Conservation (phyloP, 2,113 vertebrate genomes). For the Parotia lawesii region DNA sequence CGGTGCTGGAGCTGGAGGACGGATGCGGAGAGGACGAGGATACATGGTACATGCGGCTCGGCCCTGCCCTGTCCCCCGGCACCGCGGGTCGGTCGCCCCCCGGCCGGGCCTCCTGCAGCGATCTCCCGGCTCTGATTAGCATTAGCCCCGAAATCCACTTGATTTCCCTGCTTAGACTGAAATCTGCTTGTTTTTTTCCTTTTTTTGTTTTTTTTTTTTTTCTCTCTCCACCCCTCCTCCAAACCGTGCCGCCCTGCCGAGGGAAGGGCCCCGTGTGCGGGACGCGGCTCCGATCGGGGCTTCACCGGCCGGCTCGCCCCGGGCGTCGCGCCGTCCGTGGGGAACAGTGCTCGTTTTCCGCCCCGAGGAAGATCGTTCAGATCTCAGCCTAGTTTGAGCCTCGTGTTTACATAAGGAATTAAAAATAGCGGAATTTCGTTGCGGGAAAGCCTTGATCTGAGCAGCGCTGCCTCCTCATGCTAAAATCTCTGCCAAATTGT, state of each 20-base stretch:
- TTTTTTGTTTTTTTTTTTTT: no score
- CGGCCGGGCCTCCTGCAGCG: not conserved
- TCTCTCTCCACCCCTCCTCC: fast-evolving
- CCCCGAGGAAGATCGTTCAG: not conserved
- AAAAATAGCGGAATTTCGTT: constrained; percentile 22
- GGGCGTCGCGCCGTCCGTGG: not conserved
- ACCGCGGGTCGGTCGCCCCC: not conserved
- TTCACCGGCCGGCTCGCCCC: not conserved
- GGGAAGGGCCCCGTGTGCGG: not conserved
- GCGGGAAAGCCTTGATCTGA: not conserved
- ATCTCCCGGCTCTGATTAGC: not conserved
- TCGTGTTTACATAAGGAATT: constrained; percentile 43
- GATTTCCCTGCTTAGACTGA: not conserved
- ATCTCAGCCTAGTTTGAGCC: constrained; percentile 10
- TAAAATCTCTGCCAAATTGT: not conserved
- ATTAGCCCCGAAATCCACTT: not conserved
- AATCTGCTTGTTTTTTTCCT: not conserved
- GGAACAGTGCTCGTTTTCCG: fast-evolving
- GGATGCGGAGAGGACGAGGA: constrained; percentile 79
- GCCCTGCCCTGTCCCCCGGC: not conserved
- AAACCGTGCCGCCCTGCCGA: not conserved
- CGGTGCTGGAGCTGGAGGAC: constrained; percentile 82
- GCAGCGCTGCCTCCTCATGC: not conserved
- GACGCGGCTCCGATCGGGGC: not conserved
- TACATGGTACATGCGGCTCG: constrained; percentile 76